phyloP scores from a whole-genome alignment of 2,113 vertebrate species.

The Labeo rohita region DNA sequence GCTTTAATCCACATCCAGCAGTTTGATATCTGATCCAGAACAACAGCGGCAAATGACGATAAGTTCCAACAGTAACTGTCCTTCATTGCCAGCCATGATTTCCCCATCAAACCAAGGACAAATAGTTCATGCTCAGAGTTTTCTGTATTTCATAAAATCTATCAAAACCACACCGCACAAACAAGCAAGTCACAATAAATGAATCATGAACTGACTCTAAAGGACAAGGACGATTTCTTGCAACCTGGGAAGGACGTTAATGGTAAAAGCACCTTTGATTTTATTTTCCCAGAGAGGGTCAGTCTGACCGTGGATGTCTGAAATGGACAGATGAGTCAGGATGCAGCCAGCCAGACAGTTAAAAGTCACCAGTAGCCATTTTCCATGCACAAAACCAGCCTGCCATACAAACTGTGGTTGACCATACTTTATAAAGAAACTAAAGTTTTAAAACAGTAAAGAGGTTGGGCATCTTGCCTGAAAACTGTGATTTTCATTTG shows the following conservation, averaged over 20 bases:
- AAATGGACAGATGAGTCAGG: neutral
- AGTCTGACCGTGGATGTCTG: neutral
- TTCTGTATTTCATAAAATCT: neutral
- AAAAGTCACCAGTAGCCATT: neutral
- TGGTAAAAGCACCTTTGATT: slow-evolving; percentile 17
- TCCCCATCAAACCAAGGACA: slow-evolving; percentile 29
- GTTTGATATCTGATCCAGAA: slow-evolving; percentile 64
- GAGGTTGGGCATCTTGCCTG: neutral
- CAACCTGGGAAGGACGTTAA: neutral
- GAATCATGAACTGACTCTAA: neutral
- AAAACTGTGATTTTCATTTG: slow-evolving; percentile 5
- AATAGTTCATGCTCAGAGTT: neutral
- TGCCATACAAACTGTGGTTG: neutral
- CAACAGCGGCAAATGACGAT: slow-evolving; percentile 57
- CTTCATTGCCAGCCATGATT: slow-evolving; percentile 23
- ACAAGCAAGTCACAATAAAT: neutral
- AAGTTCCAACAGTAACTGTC: slow-evolving; percentile 50
- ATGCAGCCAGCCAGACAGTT: neutral
- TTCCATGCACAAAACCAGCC: neutral
- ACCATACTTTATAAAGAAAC: neutral
- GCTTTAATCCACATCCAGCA: slow-evolving; percentile 56
- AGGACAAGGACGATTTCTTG: neutral
- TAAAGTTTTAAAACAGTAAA: neutral
- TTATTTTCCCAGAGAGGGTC: neutral
- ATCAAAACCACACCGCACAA: neutral